Evolutionary conservation across 1,140 invertebrate species (phyloP).

Genomic region (Apocrypta bakeri): DNA sequence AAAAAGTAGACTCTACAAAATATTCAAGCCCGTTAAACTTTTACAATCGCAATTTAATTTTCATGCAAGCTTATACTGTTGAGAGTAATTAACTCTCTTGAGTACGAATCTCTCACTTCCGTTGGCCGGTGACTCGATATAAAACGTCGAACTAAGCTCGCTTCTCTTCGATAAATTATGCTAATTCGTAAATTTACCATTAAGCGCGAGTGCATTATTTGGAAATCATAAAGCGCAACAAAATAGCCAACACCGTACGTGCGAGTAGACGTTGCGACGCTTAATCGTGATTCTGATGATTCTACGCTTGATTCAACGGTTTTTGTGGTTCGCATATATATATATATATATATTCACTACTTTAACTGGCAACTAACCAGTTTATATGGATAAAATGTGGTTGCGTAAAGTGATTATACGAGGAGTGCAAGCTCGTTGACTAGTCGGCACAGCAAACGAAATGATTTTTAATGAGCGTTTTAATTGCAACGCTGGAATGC

Average conservation of each 20-base stretch:
- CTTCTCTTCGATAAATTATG: neutral
- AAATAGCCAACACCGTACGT: neutral
- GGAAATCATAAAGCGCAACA: neutral
- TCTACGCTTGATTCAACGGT: neutral
- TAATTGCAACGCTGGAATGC: neutral
- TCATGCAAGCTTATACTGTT: too few species aligned
- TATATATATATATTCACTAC: too few species aligned
- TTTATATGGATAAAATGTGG: neutral
- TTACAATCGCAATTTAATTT: neutral
- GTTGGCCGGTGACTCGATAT: neutral
- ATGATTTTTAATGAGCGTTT: constrained; percentile 26
- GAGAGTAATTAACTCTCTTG: too few species aligned
- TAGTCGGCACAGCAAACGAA: constrained; percentile 58
- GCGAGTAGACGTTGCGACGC: neutral
- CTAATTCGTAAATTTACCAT: neutral
- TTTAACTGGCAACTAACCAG: neutral
- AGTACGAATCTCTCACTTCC: too few species aligned
- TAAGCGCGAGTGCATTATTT: neutral
- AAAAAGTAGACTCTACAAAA: neutral
- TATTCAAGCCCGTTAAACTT: neutral
- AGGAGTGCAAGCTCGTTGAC: constrained; percentile 1
- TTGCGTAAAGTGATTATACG: constrained; percentile 32
- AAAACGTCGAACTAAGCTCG: neutral
- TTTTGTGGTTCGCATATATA: neutral
- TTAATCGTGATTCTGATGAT: neutral